Evolutionary conservation across 1,140 invertebrate genomes (phyloP).

Genomic region (Caenorhabditis inopinata): DNA sequence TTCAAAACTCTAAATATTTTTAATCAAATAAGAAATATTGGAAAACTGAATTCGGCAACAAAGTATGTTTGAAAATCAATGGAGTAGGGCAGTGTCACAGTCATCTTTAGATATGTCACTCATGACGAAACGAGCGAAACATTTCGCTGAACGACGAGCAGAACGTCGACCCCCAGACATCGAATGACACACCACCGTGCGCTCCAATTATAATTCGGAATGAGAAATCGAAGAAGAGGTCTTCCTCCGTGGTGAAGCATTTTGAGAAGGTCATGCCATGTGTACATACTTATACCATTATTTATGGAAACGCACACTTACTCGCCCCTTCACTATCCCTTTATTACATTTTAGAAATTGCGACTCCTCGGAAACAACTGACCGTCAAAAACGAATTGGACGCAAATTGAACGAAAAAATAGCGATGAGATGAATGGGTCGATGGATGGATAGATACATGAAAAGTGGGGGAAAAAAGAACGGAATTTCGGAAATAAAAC

Average conservation of each 20-base stretch:
- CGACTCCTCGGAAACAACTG: neutral
- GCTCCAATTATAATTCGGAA: conserved; percentile 17
- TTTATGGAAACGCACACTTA: conserved; percentile 20
- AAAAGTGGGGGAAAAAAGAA: neutral
- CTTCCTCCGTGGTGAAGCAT: conserved; percentile 5
- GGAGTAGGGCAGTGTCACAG: too few relatives aligned
- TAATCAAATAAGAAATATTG: too few relatives aligned
- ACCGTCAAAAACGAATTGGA: neutral
- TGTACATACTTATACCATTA: conserved; percentile 33
- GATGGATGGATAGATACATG: neutral
- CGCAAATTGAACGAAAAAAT: conserved; percentile 20
- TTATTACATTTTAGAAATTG: conserved; percentile 13
- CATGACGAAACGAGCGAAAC: neutral
- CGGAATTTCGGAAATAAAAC: neutral
- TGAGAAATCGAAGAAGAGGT: neutral
- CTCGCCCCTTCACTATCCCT: neutral
- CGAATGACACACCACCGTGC: neutral
- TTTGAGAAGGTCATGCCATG: conserved; percentile 31
- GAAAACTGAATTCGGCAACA: too few relatives aligned
- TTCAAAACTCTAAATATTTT: too few relatives aligned
- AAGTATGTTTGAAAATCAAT: too few relatives aligned
- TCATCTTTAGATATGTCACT: too few relatives aligned
- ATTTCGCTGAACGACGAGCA: neutral
- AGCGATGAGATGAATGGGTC: neutral
- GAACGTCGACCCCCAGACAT: neutral